Percentiles rank a stretch among this genome's conserved stretches.
phyloP scores from a whole-genome alignment of 2,888 invertebrate genomes.

The Tipula confusa region DNA sequence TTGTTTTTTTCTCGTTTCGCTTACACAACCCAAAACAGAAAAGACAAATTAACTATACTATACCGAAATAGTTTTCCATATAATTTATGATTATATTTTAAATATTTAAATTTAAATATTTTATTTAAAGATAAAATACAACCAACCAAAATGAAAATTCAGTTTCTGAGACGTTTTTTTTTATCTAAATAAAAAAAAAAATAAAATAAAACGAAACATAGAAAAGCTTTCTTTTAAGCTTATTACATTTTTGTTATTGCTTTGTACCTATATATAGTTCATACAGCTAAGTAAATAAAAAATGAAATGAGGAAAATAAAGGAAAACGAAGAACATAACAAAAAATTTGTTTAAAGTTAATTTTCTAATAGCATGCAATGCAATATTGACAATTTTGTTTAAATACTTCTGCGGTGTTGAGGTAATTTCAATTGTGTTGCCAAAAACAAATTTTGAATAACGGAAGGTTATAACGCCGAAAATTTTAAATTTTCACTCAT shows the following conservation, averaged over 20 bases:
- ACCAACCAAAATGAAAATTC: background rate
- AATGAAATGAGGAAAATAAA: background rate
- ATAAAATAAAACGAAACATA: background rate
- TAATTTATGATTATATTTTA: background rate
- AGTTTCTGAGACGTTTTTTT: background rate
- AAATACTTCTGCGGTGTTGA: no score
- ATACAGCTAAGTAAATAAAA: background rate
- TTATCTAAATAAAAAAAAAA: background rate
- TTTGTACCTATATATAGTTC: background rate
- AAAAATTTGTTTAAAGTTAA: constrained; percentile 13
- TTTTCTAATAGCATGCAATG: background rate
- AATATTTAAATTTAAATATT: background rate
- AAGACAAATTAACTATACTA: background rate
- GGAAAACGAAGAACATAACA: no score
- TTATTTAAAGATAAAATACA: background rate
- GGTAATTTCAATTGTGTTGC: no score
- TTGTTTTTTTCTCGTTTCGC: background rate
- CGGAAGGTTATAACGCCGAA: no score
- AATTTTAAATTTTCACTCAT: no score
- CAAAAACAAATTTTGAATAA: no score
- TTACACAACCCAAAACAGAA: background rate
- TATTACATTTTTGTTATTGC: background rate
- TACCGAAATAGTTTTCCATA: constrained; percentile 8
- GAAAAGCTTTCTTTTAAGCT: background rate
- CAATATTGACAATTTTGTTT: background rate